A percentile compares a stretch with the other conserved stretches of the same genome.
phyloP scores from a whole-genome alignment of 1,140 invertebrate species.

The Brachionus koreanus region DNA sequence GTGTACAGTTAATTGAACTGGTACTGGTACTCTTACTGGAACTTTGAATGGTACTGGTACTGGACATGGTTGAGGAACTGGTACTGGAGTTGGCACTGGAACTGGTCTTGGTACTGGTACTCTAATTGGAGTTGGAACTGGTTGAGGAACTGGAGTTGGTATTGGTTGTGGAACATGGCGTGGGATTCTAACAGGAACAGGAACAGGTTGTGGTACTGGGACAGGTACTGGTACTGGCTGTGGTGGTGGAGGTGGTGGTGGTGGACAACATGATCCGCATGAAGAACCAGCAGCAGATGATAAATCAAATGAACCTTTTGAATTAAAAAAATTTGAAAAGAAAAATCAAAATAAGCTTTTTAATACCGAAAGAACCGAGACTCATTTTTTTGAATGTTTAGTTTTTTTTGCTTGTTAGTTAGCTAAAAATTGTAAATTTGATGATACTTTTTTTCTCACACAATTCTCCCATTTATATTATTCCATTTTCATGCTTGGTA shows the following conservation, averaged over 20 bases:
- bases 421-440: not conserved
- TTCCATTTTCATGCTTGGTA: not conserved
- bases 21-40: not conserved
- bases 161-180: not conserved
- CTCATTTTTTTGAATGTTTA: not conserved
- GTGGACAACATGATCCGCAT: not conserved
- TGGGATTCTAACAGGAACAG: not conserved
- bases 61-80: not conserved
- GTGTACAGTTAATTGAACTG: not conserved
- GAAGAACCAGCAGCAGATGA: not conserved
- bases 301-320: not conserved
- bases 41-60: not conserved
- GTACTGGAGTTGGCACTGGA: not conserved
- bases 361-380: not conserved
- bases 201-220: not conserved
- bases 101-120: not conserved
- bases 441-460: not conserved
- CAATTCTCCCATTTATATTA: not conserved
- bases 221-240: not conserved
- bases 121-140: not conserved
- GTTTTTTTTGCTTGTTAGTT: not conserved
- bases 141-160: conserved; percentile 8
- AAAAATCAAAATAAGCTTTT: not conserved
- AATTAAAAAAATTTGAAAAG: not conserved
- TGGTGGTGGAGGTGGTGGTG: not conserved